Evolutionary conservation across 2,113 vertebrate genomes (phyloP).

Genomic region (Oenanthe melanoleuca): DNA sequence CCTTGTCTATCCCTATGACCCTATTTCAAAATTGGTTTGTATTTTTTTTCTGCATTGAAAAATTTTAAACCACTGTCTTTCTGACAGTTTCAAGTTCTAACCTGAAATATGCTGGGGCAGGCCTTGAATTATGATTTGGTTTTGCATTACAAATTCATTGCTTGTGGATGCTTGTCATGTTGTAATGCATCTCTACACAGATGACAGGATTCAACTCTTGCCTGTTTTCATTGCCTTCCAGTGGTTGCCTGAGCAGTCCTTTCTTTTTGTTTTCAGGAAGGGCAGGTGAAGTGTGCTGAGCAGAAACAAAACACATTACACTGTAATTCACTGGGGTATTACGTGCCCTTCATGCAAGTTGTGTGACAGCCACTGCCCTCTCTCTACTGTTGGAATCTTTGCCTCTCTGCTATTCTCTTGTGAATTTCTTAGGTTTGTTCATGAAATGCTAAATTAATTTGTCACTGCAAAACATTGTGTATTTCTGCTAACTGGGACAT

Average conservation of each 20-base stretch:
- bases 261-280: background rate
- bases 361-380: background rate
- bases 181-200: background rate
- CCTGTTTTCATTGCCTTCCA: constrained; percentile 20
- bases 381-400: background rate
- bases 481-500: background rate
- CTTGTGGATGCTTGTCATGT: constrained; percentile 26
- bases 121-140: constrained; percentile 18
- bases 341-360: background rate
- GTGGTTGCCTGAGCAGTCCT: background rate
- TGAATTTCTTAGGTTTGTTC: background rate
- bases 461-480: background rate
- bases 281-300: background rate
- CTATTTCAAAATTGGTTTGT: background rate
- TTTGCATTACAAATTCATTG: constrained; percentile 30
- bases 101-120: background rate
- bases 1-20: background rate
- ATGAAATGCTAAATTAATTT: constrained; percentile 1
- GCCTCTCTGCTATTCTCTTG: background rate
- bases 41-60: background rate
- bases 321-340: constrained; percentile 11
- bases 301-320: background rate
- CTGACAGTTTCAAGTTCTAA: constrained; percentile 6
- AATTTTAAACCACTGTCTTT: background rate
- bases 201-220: constrained; percentile 15